A percentile compares a stretch with the other conserved stretches of the same genome.
Evolutionary conservation across 2,113 vertebrate species (phyloP).

Genomic region (Muntiacus reevesi): DNA sequence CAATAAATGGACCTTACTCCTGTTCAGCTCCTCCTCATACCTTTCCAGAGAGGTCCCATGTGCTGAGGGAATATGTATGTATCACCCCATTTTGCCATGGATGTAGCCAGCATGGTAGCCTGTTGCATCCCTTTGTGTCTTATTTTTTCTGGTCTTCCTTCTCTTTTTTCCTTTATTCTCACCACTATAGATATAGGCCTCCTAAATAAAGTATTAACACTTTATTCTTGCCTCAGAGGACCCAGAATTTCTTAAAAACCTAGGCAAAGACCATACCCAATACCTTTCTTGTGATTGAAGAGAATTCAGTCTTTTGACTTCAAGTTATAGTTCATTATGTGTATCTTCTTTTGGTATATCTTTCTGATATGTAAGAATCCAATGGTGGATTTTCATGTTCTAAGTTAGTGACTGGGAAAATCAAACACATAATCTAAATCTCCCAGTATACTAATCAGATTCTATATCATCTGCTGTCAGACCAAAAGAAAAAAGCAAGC

Average conservation of each 20-base stretch:
- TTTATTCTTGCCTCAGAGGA: not conserved
- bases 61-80: too few species aligned
- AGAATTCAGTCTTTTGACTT: constrained; percentile 26
- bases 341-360: not conserved
- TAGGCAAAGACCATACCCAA: not conserved
- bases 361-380: not conserved
- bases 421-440: not conserved
- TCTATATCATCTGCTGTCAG: not conserved
- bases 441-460: not conserved
- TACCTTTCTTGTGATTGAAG: not conserved
- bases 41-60: not conserved
- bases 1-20: not conserved
- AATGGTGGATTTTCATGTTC: constrained; percentile 6
- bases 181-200: not conserved
- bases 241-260: not conserved
- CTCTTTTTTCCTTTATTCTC: not conserved
- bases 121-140: too few species aligned
- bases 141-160: not conserved
- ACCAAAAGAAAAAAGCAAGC: not conserved
- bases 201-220: not conserved
- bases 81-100: not conserved
- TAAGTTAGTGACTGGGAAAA: not conserved
- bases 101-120: not conserved
- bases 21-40: not conserved
- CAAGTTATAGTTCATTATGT: not conserved